Evolutionary conservation across 2,113 vertebrate species (phyloP).

Genomic region (Sarotherodon lohbergeri): DNA sequence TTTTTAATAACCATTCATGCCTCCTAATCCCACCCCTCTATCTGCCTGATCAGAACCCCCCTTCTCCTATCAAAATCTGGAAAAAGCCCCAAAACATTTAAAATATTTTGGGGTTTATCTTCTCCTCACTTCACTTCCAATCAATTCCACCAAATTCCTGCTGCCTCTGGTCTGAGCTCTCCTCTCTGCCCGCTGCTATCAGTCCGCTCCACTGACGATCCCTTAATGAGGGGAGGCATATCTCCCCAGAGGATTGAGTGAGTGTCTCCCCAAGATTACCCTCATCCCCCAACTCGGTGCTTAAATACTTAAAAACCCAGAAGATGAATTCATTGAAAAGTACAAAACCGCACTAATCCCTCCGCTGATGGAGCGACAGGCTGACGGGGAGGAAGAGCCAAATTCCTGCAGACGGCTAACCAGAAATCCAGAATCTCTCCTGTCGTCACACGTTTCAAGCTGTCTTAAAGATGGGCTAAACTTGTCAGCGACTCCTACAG

Average conservation of each 20-base stretch:
- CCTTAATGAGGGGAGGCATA: conserved; percentile 18
- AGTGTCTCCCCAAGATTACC: conserved; percentile 61
- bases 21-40: conserved; percentile 34
- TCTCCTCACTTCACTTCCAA: not conserved
- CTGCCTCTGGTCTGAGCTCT: conserved; percentile 6
- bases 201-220: conserved; percentile 12
- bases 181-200: conserved; percentile 13
- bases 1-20: conserved; percentile 54
- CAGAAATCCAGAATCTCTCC: conserved; percentile 9
- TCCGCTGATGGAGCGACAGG: conserved; percentile 39
- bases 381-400: not conserved
- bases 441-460: not conserved
- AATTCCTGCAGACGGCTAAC: conserved; percentile 14
- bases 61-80: not conserved
- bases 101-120: conserved; percentile 3
- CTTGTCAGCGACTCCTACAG: not conserved
- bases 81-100: not conserved
- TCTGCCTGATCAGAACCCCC: not conserved
- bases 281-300: conserved; percentile 45
- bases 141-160: not conserved
- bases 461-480: not conserved
- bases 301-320: conserved; percentile 42
- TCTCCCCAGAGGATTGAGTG: conserved; percentile 24
- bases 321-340: conserved; percentile 44
- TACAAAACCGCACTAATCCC: conserved; percentile 59